Percentiles rank a stretch among this genome's conserved stretches.
Conservation (phyloP, 2,888 invertebrate species). For the Amblyteles armatorius region DNA sequence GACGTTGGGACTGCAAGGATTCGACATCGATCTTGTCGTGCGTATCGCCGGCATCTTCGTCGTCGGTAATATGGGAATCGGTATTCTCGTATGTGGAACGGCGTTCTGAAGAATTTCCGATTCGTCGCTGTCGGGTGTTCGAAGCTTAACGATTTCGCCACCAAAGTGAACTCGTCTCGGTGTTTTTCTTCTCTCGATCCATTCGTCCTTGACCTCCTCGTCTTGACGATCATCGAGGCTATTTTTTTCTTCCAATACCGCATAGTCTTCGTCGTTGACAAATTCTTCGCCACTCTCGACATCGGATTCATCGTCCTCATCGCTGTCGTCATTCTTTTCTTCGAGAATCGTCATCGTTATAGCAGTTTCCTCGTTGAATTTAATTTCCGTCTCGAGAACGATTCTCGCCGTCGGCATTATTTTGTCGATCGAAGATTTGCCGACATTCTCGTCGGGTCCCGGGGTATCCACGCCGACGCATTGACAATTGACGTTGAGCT, state of each 20-base stretch:
- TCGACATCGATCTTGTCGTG: constrained; percentile 60
- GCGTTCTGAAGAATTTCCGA: constrained; percentile 81
- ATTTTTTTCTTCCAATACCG: constrained; percentile 77
- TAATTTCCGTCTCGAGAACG: constrained; percentile 93
- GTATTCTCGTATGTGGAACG: constrained; percentile 82
- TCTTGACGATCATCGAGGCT: constrained; percentile 33
- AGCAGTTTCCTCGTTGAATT: constrained; percentile 92
- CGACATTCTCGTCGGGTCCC: constrained; percentile 77
- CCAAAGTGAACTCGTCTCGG: constrained; percentile 92
- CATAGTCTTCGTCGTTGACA: constrained; percentile 47
- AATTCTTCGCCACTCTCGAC: constrained; percentile 75
- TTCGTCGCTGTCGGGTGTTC: constrained; percentile 94
- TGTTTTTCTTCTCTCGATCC: constrained; percentile 85
- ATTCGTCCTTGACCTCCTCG: constrained; percentile 53
- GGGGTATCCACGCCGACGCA: constrained; percentile 77
- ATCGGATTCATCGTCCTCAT: constrained; percentile 83
- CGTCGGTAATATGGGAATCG: constrained; percentile 84
- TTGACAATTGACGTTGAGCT: constrained; percentile 65
- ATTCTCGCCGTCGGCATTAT: constrained; percentile 84
- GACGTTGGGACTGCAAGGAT: constrained; percentile 71
- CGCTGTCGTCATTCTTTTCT: constrained; percentile 85
- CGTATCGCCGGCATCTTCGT: constrained; percentile 81
- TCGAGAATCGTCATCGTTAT: constrained; percentile 94
- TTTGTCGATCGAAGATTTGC: constrained; percentile 70
- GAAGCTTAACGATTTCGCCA: constrained; percentile 93